Evolutionary conservation across 1,140 invertebrate species (phyloP), one percentile per base, ranked within the genome.

Genomic region (Drosophila sechellia): DNA sequence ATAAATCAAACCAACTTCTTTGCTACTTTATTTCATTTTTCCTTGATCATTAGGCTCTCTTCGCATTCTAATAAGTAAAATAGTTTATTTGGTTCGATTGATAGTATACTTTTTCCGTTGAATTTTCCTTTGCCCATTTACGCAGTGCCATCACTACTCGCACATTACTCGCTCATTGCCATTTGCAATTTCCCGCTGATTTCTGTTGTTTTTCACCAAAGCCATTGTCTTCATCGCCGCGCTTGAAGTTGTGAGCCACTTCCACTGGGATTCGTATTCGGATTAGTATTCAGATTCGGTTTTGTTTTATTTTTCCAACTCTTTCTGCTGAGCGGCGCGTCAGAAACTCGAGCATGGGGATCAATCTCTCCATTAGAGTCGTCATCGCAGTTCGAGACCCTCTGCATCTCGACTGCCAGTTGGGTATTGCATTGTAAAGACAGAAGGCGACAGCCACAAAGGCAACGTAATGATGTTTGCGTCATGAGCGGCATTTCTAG

Each of bases 381-480:
- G 60, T 64, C 59, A 57, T 66, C 70, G 39, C 27, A n/a, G 48
- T 15, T 50, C 10, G 48, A 12, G 52, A 25, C 22, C 22, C 15
- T n/a, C 40, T 35, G 49, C 42, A 37, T 49, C 31, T 35, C 34
- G 39, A 27, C 58, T 73, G 69, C n/a, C 50, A 43, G 17, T 55
- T 35, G 50, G 50, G 49, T 70, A 70, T 70, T 70, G 66, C 66
- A 70, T 70, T 69, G 66, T 69, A 70, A 68, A 68, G 68, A 70
- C 66, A 70, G 66, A 55, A 70, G 39, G 49, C 59, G 58, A 50
- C 68, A 54, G 55, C 40, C 34, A 31, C 34, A 64, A 61, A 37
- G 59, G 72, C 72, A 46, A 60, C 66, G 72, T 76, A 76, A 76
- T 76, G 72, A 76, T 66, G 72, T 70, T 70, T 70, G 64, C 68